Percentiles rank a stretch among this genome's conserved stretches.
These are phyloP conservation scores for Glomeris marginata DNA, from an alignment of 2,888 invertebrate species.

Conservation along the genomic window DNA sequence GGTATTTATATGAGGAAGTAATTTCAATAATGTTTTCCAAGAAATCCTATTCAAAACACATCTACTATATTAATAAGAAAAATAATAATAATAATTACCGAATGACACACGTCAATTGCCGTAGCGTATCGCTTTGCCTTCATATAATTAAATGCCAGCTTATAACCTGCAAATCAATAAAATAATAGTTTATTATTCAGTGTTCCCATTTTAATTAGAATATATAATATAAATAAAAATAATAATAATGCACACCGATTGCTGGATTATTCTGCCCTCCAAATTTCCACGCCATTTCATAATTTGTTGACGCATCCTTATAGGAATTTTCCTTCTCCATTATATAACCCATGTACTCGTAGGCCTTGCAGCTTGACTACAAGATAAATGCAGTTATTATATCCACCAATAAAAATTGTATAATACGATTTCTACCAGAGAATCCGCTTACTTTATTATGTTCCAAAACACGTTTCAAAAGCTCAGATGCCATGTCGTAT, in stretches of 20 bases:
- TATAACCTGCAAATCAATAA: conserved; percentile 46
- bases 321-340: conserved; percentile 86
- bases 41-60: too few relatives aligned
- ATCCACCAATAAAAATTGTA: neutral
- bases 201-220: neutral
- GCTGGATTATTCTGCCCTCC: conserved; percentile 66
- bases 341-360: conserved; percentile 71
- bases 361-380: conserved; percentile 72
- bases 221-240: too few relatives aligned
- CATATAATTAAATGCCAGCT: conserved; percentile 77
- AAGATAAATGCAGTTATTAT: conserved; percentile 7
- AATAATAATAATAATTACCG: conserved; percentile 22
- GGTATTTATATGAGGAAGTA: too few relatives aligned
- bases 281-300: conserved; percentile 72
- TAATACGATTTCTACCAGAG: neutral
- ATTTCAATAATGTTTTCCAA: too few relatives aligned
- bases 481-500: conserved; percentile 67
- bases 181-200: neutral
- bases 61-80: conserved; percentile 9
- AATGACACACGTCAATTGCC: conserved; percentile 78
- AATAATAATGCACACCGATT: conserved; percentile 43
- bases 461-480: conserved; percentile 55
- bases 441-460: conserved; percentile 47
- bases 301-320: conserved; percentile 64
- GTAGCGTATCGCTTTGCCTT: conserved; percentile 78